Evolutionary conservation across 2,888 invertebrate genomes (phyloP).

Genomic region (Pharmacophagus antenor): DNA sequence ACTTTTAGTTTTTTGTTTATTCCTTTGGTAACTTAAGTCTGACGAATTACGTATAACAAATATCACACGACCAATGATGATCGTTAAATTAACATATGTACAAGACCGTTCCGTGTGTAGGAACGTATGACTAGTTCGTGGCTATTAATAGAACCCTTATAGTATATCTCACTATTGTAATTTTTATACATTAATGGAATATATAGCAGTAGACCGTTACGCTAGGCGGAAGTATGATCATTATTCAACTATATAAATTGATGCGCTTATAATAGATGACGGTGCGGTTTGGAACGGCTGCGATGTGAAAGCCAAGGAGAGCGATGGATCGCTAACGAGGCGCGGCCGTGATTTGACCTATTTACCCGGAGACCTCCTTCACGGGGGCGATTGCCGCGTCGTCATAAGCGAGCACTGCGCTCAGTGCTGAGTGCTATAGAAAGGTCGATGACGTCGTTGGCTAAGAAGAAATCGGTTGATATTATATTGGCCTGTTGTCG

Average conservation of each 20-base stretch:
- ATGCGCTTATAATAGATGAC: conserved; percentile 43
- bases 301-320: conserved; percentile 52
- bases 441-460: conserved; percentile 85
- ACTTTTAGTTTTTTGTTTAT: conserved; percentile 21
- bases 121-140: conserved; percentile 59
- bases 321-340: conserved; percentile 41
- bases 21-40: conserved; percentile 23
- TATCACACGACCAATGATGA: neutral
- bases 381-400: conserved; percentile 48
- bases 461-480: conserved; percentile 87
- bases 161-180: conserved; percentile 60
- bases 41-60: conserved; percentile 9
- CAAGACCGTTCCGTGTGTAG: conserved; percentile 12
- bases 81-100: conserved; percentile 26
- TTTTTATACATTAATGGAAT: conserved; percentile 41
- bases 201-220: conserved; percentile 47
- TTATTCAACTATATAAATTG: conserved; percentile 44
- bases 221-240: conserved; percentile 43
- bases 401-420: conserved; percentile 69
- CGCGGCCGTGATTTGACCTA: conserved; percentile 36
- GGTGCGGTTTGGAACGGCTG: conserved; percentile 34
- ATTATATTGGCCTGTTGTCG: conserved; percentile 85
- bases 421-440: conserved; percentile 79
- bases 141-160: conserved; percentile 48
- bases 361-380: conserved; percentile 58